Base-by-base conservation (phyloP, 2,113 vertebrate species). In the Bostrychus sinensis region DNA sequence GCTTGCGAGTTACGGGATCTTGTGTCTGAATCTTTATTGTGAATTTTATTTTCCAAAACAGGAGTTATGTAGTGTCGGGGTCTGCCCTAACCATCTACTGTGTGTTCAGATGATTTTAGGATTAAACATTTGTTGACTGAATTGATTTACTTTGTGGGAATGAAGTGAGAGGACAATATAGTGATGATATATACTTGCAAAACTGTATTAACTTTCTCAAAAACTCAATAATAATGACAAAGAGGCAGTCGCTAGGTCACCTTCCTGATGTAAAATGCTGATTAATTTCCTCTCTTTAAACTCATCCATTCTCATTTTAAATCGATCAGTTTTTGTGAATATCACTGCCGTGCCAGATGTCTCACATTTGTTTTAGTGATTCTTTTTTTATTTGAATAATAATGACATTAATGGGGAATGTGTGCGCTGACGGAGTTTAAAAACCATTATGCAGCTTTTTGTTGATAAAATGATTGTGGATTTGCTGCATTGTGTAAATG, bases 261-360 rank as follows among this genome's bases (percentile, higher is more conserved):
- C 6, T 30, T 65, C 63, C 45, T 67, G n/a, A 55, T 37, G 30
- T n/a, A 48, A 57, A 53, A 48, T 56, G 30, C 32, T 76, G 74
- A 79, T 62, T 57, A 64, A 78, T 81, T 60, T 37, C 8, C 11
- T 61, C 57, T 67, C 57, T 51, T 20, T n/a, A 45, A 69, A 45
- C 54, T 2, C 48, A 82, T 80, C 66, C 51, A 65, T 72, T 66
- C 77, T 70, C 72, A 74, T 77, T 80, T 50, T 22, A 62, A 74
- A 72, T 53, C 22, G 39, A 63, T 85, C 30, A 42, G 26, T 82
- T 63, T 66, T 30, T 56, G 30, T 53, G 34, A 51, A 38, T 7
- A 32, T 53, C 50, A 53, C 7, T n/a, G 16, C 46, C 16, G 23
- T 61, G 42, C 61, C 68, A 75, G 54, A 62, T 68, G 63, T 56